Evolutionary conservation across 2,797 vertebrate species (phyloP).

Genomic region (Coregonus sp.): DNA sequence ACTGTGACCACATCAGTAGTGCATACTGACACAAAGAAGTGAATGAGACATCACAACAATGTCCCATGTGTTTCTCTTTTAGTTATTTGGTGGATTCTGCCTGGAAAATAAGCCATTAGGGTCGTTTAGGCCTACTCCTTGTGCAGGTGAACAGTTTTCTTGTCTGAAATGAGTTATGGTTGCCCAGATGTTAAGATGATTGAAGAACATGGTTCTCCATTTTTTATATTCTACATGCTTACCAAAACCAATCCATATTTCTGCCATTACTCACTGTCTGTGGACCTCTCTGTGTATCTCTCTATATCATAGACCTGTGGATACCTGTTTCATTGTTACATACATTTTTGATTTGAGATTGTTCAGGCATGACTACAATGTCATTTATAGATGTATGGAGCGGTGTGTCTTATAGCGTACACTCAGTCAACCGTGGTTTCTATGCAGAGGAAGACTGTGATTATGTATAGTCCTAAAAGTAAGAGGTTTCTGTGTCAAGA

Average conservation of each 20-base stretch:
- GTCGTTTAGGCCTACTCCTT: too few relatives aligned
- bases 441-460: too few relatives aligned
- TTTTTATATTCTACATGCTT: background rate
- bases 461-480: too few relatives aligned
- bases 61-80: too few relatives aligned
- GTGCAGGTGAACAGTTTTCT: background rate
- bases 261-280: background rate
- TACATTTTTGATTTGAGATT: background rate
- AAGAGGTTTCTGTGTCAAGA: too few relatives aligned
- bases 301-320: background rate
- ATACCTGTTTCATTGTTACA: background rate
- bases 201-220: background rate
- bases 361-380: background rate
- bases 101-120: too few relatives aligned
- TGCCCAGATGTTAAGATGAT: background rate
- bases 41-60: too few relatives aligned
- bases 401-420: background rate
- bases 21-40: background rate
- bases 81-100: too few relatives aligned
- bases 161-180: background rate
- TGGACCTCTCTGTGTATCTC: background rate
- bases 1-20: slow-evolving; percentile 22
- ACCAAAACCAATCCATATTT: background rate
- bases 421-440: background rate
- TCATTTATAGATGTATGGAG: background rate